Evolutionary conservation across 2,797 vertebrate genomes (phyloP).

Genomic region (Poeciliopsis turneri): DNA sequence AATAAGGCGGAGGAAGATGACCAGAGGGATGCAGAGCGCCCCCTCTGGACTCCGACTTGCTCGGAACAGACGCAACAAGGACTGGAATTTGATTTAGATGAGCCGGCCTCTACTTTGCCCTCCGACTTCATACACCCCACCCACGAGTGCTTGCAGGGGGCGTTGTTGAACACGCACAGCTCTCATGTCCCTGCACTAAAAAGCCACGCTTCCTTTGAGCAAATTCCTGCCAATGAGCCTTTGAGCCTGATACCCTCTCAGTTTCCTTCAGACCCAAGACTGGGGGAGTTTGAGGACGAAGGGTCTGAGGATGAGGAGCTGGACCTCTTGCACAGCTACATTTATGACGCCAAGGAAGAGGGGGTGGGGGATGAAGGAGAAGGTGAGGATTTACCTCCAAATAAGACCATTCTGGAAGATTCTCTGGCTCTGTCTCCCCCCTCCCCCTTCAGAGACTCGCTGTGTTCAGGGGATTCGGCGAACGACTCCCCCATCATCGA

Average conservation of each 20-base stretch:
- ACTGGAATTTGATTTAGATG: constrained; percentile 74
- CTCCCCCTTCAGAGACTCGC: constrained; percentile 96
- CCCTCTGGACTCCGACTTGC: constrained; percentile 72
- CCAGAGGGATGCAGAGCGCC: constrained; percentile 68
- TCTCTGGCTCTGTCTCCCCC: constrained; percentile 91
- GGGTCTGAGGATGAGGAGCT: constrained; percentile 85
- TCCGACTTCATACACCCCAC: constrained; percentile 75
- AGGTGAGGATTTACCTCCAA: constrained; percentile 74
- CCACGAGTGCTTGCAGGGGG: constrained; percentile 83
- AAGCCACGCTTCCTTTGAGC: constrained; percentile 67
- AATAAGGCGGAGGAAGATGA: constrained; percentile 88
- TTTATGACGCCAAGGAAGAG: constrained; percentile 86
- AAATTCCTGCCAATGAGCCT: constrained; percentile 70
- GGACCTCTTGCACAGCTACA: constrained; percentile 90
- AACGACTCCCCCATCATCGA: constrained; percentile 87
- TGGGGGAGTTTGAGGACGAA: constrained; percentile 68
- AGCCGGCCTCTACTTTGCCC: constrained; percentile 81
- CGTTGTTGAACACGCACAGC: constrained; percentile 83
- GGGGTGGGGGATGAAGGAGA: constrained; percentile 71
- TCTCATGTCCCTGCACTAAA: constrained; percentile 79
- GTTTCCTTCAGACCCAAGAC: constrained; percentile 79
- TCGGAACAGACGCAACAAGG: constrained; percentile 82
- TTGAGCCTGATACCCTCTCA: constrained; percentile 67
- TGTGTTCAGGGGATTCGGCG: constrained; percentile 88
- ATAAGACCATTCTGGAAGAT: constrained; percentile 87